A percentile compares a stretch with the other conserved stretches of the same genome.
Evolutionary conservation across 2,888 invertebrate species (phyloP).

Genomic region (Hirtodrosophila alboralis): DNA sequence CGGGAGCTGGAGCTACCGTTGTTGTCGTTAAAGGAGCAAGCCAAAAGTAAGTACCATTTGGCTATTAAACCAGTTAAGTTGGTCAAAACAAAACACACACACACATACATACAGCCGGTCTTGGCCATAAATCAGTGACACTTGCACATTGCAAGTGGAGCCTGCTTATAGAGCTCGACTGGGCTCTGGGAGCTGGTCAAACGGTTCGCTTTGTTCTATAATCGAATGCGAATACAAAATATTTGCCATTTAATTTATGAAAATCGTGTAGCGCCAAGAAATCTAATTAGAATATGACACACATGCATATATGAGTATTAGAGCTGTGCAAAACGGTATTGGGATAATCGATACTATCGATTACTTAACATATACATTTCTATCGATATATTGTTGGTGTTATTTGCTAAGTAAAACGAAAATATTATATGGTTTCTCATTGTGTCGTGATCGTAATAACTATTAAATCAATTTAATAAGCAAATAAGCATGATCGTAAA

Average conservation of each 20-base stretch:
- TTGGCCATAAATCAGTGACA: slow-evolving; percentile 76
- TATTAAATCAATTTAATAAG: no score
- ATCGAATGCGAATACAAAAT: slow-evolving; percentile 55
- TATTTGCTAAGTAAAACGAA: no score
- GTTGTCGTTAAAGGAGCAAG: slow-evolving; percentile 59
- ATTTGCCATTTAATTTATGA: slow-evolving; percentile 63
- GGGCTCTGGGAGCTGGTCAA: slow-evolving; percentile 16
- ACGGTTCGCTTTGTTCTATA: slow-evolving; percentile 29
- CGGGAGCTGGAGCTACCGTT: slow-evolving; percentile 41
- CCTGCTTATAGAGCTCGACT: slow-evolving; percentile 25
- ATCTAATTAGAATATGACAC: slow-evolving; percentile 64
- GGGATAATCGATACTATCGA: no score
- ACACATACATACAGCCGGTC: slow-evolving; percentile 24
- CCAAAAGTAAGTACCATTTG: slow-evolving; percentile 60
- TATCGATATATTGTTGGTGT: no score
- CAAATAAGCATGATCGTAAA: no score
- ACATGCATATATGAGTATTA: no score
- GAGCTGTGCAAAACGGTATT: no score
- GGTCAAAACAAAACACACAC: slow-evolving; percentile 57
- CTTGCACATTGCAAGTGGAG: slow-evolving; percentile 65
- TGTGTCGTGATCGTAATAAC: no score
- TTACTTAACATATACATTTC: no score
- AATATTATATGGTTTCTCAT: no score
- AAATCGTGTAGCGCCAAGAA: slow-evolving; percentile 59
- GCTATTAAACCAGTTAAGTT: slow-evolving; percentile 75